phyloP scores from a whole-genome alignment of 2,888 invertebrate species.

The Agapostemon virescens region DNA sequence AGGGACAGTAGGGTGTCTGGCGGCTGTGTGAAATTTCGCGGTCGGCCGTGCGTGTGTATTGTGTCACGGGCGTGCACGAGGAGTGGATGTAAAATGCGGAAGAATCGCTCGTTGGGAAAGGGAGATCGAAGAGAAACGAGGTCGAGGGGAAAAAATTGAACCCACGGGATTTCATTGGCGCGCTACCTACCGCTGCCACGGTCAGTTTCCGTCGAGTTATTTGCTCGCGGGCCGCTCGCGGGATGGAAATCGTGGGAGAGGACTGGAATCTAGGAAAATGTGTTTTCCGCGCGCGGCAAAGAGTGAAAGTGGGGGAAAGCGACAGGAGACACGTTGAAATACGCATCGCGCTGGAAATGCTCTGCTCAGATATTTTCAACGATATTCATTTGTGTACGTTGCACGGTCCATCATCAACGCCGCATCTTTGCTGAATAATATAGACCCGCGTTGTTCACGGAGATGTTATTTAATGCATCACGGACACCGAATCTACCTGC shows the following conservation, averaged over 20 bases:
- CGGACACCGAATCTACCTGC: not conserved
- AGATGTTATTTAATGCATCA: not conserved
- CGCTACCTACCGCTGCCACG: constrained; percentile 53
- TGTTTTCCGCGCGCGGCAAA: constrained; percentile 28
- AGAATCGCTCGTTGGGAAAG: constrained; percentile 66
- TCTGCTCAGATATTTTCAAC: constrained; percentile 11
- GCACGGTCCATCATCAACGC: not conserved
- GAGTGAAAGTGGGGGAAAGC: constrained; percentile 42
- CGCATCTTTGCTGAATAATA: not conserved
- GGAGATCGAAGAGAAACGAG: constrained; percentile 63
- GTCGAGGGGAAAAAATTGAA: constrained; percentile 62
- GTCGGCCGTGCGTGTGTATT: constrained; percentile 61
- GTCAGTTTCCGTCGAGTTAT: constrained; percentile 62
- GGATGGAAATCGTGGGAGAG: constrained; percentile 49
- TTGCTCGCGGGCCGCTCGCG: constrained; percentile 34
- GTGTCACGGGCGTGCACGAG: constrained; percentile 52
- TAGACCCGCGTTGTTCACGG: not conserved
- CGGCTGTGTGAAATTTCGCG: constrained; percentile 63
- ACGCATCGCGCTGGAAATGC: constrained; percentile 6
- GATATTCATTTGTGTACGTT: not conserved
- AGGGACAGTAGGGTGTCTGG: constrained; percentile 22
- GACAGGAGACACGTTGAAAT: not conserved
- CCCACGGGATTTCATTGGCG: constrained; percentile 66
- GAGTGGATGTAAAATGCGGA: constrained; percentile 63
- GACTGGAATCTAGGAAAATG: constrained; percentile 20